These are phyloP conservation scores for Hippocampus guttulatus DNA, from an alignment of 2,113 vertebrate genomes.

Conservation along the genomic window DNA sequence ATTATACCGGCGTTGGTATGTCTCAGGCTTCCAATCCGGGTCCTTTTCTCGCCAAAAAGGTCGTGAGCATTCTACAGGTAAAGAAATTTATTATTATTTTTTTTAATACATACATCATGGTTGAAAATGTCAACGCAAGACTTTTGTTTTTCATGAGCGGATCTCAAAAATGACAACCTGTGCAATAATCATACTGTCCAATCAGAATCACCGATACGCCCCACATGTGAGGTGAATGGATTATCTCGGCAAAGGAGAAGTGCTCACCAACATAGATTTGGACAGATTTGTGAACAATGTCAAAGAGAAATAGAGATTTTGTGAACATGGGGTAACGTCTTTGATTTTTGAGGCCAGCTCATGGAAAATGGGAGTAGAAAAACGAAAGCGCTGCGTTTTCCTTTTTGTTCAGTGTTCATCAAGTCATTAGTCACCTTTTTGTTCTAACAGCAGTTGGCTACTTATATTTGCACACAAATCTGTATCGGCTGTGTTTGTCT, in stretches of 20 bases:
- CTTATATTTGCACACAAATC: conserved; percentile 14
- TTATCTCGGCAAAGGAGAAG: too few relatives aligned
- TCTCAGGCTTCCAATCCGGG: conserved; percentile 96
- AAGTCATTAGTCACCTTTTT: not conserved
- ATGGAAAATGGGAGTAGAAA: not conserved
- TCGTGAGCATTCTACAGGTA: conserved; percentile 98
- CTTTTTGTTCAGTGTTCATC: not conserved
- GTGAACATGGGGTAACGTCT: too few relatives aligned
- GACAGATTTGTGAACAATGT: too few relatives aligned
- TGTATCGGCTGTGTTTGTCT: conserved; percentile 17
- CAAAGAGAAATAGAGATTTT: too few relatives aligned
- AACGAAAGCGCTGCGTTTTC: not conserved
- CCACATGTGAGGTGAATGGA: too few relatives aligned
- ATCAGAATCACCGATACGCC: too few relatives aligned
- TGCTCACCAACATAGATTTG: too few relatives aligned
- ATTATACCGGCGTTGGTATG: conserved; percentile 95
- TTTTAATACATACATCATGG: not conserved
- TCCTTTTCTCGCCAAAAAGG: conserved; percentile 96
- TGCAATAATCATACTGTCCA: too few relatives aligned
- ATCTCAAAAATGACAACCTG: too few relatives aligned
- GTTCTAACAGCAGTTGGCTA: conserved; percentile 1
- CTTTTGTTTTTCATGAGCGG: too few relatives aligned
- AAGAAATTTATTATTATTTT: conserved; percentile 30
- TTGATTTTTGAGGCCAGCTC: not conserved
- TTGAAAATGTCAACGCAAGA: not conserved